Conservation (phyloP, 2,113 vertebrate species). For the Engystomops pustulosus region DNA sequence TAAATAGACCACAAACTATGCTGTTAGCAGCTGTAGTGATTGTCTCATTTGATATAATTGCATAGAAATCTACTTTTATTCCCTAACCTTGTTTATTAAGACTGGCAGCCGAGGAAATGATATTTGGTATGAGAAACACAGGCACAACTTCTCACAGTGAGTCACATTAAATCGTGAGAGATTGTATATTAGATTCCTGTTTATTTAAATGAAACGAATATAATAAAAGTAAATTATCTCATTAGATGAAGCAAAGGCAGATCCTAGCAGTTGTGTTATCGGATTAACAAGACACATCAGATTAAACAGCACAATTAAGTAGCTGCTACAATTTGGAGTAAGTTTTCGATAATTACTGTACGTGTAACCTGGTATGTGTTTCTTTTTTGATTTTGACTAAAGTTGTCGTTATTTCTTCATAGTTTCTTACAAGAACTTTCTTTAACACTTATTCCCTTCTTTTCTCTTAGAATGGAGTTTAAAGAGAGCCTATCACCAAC, state of each 20-base stretch:
- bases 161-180: slow-evolving; percentile 60
- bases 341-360: slow-evolving; percentile 11
- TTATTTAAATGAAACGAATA: slow-evolving; percentile 60
- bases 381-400: slow-evolving; percentile 29
- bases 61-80: slow-evolving; percentile 61
- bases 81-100: slow-evolving; percentile 56
- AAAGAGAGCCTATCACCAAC: no score
- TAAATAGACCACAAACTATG: slow-evolving; percentile 43
- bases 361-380: slow-evolving; percentile 3
- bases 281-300: slow-evolving; percentile 56
- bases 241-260: slow-evolving; percentile 66
- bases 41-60: slow-evolving; percentile 60
- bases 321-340: slow-evolving; percentile 33
- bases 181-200: slow-evolving; percentile 56
- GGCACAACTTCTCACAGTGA: slow-evolving; percentile 44
- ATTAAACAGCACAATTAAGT: slow-evolving; percentile 52
- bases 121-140: slow-evolving; percentile 26
- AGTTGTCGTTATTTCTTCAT: background rate
- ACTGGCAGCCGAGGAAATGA: slow-evolving; percentile 11
- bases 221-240: slow-evolving; percentile 65
- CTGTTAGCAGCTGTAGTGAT: slow-evolving; percentile 57
- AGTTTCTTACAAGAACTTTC: background rate
- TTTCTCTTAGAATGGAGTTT: no score
- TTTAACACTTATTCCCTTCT: background rate
- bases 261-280: slow-evolving; percentile 67